Evolutionary conservation across 1,140 invertebrate genomes (phyloP), one percentile per base, ranked within the genome.

Genomic region (Aphelinus atriplicis): DNA sequence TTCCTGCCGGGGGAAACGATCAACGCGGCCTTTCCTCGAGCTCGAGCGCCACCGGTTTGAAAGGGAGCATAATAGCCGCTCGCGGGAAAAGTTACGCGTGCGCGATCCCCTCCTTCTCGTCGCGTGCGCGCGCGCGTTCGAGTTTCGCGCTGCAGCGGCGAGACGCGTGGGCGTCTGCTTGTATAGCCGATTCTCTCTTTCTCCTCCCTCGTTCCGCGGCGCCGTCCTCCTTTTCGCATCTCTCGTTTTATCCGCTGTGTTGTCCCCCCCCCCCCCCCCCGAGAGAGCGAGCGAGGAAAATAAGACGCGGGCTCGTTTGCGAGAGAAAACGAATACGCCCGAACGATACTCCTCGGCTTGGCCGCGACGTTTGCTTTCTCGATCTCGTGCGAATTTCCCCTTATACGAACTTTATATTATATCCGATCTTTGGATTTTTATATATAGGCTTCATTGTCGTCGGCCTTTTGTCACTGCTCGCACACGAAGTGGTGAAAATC

Each of bases 71-170:
- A 67, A 56, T 42, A 42, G 7, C n/a, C 42, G n/a, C 62, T 46
- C 43, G 56, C 4, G 46, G 50, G 69, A 67, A 80, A 80, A 75
- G 48, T 70, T 63, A 67, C 43, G 53, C 62, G 42, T 46, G 51
- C 64, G 64, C 50, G 51, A 0, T 53, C 26, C n/a, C 48, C 10
- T 53, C 64, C n/a, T 45, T 10, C 61, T 63, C 47, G 4, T 26
- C 62, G 62, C n/a, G 48, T 1, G 48, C 43, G 67, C 61, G 68
- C 64, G 77, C 79, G 75, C 72, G 69, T 69, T 77, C 76, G 57
- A 63, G 47, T 72, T 75, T 73, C 45, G 53, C 64, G 48, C 46
- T 5, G 55, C 53, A 68, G 62, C n/a, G 46, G 51, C 56, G 50
- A 61, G 9, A 9, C 51, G 71, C 73, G 74, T 78, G 78, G 78